Base-by-base conservation (phyloP, 2,888 invertebrate genomes). In the Phytoseiulus persimilis region DNA sequence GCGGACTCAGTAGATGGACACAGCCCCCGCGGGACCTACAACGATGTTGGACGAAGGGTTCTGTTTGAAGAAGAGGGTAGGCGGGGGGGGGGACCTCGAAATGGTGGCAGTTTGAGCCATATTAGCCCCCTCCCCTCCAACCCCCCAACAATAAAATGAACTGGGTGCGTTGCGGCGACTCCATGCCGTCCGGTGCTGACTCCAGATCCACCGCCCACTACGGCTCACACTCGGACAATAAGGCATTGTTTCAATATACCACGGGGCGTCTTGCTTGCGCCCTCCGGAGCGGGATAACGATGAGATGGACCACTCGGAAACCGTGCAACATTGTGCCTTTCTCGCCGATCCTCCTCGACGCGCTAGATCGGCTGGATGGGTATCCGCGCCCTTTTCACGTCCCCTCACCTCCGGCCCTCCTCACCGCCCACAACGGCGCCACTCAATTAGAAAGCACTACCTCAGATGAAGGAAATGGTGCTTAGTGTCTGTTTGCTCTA, bases 1-100 rank as follows among this genome's bases (percentile, higher is more conserved):
- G 65, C 65, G 65, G 65, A 65, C 28, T 11, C 65, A 28, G 65
- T 65, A 65, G 65, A 65, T 65, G 65, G 65, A 65, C 65, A 87
- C 87, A 45, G 32, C 87, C 87, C 87, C 87, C 87, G 45, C 39
- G 87, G 33, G 87, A 87, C 87, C 87, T 33, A 87, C 87, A 87
- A 87, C 87, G 65, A 65, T 65, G 65, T 65, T 65, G 18, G 65
- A 28, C 65, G 65, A 1, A 65, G 23, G 65, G 65, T 65, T 65
- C 23, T 65, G 65, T 65, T 65, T 65, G 65, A 65, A 23, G 18
- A 65, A 65, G 65, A 23, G 65, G 65, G 65, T 65, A n/a, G n/a
- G n/a, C n/a, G n/a, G n/a, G n/a, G n/a, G n/a, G 23, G 65, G 65
- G 28, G 65, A 65, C 9, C 9, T 9, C 5, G 39, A n/a, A n/a